Evolutionary conservation across 2,888 invertebrate genomes (phyloP), one percentile per base, ranked within the genome.

Genomic region (Eupeodes luniger): DNA sequence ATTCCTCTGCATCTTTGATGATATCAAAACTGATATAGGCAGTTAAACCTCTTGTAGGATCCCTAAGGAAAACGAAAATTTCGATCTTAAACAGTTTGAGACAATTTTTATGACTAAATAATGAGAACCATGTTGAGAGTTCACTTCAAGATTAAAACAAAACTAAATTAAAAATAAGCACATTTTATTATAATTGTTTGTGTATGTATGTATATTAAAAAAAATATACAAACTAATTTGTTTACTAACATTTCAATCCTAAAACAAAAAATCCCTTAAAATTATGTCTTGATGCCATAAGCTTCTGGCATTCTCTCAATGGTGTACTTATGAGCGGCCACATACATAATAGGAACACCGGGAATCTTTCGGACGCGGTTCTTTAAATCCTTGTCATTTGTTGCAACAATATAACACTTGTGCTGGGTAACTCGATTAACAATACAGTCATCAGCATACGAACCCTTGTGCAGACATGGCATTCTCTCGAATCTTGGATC

Each of bases 261-360:
- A 12, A 75, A 44, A 51, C 11, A 51, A 11, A 19, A 19, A 51
- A 14, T 16, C 44, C 57, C 27, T 49, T 34, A 49, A 59, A 90
- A 88, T 90, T 92, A 93, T 84, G 91, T 90, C 85, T 93, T 93
- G 0, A 98, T 98, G 53, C 99, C 99, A 94, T 98, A 99, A 5
- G 99, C 99, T 95, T 99, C 99, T 1, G 99, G 99, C 99, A 99
- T 99, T 92, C 99, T 96, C 93, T 99, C 99, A 91, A 99, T 99
- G 0, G 98, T 97, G 92, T 97, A 99, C 92, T 96, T 96, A 93
- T 98, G 98, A 90, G 98, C 96, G 0, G 97, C 96, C 62, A 99
- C 97, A 94, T 96, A 99, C 99, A 99, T 99, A 87, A 99, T 99
- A 0, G 99, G 99, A 4, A 99, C 99, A 66, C 99, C 99, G 0